Conservation (phyloP, 1,140 invertebrate species). For the Drosophila nigromelanica region DNA sequence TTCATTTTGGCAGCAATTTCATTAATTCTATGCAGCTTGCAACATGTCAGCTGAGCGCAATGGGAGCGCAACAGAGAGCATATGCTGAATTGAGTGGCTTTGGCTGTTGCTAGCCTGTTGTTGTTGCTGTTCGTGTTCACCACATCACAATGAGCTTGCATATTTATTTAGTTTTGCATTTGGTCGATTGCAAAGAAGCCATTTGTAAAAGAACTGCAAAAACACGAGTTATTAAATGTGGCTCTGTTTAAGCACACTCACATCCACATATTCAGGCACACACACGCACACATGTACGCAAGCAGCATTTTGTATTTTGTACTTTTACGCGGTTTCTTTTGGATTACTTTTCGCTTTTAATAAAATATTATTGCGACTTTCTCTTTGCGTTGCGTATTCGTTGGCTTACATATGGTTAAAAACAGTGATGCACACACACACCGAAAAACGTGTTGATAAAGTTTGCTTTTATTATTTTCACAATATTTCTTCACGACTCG, state of each 20-base stretch:
- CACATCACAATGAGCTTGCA: constrained; percentile 69
- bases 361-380: constrained; percentile 33
- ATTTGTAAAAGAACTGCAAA: constrained; percentile 15
- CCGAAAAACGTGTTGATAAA: constrained; percentile 33
- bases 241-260: constrained; percentile 24
- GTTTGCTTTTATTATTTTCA: constrained; percentile 34
- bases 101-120: constrained; percentile 74
- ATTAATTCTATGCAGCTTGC: constrained; percentile 57
- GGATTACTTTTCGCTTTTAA: constrained; percentile 29
- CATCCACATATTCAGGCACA: background rate
- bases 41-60: constrained; percentile 70
- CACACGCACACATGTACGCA: constrained; percentile 1
- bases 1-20: constrained; percentile 42
- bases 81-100: constrained; percentile 60
- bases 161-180: constrained; percentile 37
- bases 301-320: constrained; percentile 2
- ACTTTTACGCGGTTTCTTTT: constrained; percentile 40
- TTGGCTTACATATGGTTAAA: constrained; percentile 20
- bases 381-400: constrained; percentile 48
- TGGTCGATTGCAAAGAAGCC: constrained; percentile 45
- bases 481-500: constrained; percentile 33
- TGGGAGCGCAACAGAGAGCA: constrained; percentile 31
- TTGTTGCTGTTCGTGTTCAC: constrained; percentile 50
- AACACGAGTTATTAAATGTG: constrained; percentile 39
- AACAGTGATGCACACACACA: constrained; percentile 2